These are phyloP conservation scores for Prenolepis imparis DNA, from an alignment of 2,888 invertebrate genomes.

Conservation along the genomic window DNA sequence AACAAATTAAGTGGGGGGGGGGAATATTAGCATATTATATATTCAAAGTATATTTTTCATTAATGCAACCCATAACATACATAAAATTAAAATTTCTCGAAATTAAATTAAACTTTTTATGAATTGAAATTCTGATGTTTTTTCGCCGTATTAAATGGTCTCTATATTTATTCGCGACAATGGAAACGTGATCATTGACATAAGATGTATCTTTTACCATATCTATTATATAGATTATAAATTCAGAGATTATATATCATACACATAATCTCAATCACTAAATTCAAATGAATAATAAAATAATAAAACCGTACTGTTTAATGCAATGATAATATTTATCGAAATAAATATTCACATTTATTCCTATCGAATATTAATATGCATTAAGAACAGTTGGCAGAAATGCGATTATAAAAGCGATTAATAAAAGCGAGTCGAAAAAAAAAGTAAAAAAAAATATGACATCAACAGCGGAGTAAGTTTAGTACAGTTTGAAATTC, in stretches of 20 bases:
- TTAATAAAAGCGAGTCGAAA: background rate
- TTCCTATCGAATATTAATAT: background rate
- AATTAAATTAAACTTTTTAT: background rate
- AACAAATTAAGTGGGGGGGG: background rate
- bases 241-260: background rate
- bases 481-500: constrained; percentile 45
- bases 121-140: background rate
- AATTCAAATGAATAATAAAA: background rate
- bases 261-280: background rate
- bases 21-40: background rate
- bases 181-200: background rate
- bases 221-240: background rate
- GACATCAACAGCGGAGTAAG: background rate
- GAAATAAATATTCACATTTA: background rate
- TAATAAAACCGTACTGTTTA: background rate
- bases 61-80: background rate
- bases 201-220: background rate
- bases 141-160: background rate
- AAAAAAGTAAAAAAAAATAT: background rate
- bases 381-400: background rate
- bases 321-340: background rate
- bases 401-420: background rate
- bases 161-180: background rate
- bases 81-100: background rate
- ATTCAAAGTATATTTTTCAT: background rate